Percentiles rank a stretch among this genome's conserved stretches.
phyloP scores from a whole-genome alignment of 1,140 invertebrate genomes.

The Drosophila tani region DNA sequence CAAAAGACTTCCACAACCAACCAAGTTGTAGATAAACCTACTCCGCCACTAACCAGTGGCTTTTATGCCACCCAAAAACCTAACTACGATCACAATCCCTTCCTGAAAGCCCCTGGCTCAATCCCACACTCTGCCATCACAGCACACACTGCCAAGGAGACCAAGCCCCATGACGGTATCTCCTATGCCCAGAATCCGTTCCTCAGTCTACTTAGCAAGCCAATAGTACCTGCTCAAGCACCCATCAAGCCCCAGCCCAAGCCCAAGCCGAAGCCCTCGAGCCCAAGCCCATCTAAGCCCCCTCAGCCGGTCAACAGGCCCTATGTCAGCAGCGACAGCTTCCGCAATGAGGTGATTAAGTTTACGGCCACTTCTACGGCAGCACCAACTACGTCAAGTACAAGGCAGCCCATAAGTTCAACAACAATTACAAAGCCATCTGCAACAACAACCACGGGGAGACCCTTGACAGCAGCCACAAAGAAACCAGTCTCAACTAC shows the following conservation, averaged over 20 bases:
- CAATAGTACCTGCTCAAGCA: slow-evolving; percentile 36
- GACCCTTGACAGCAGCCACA: slow-evolving; percentile 23
- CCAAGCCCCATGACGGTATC: slow-evolving; percentile 20
- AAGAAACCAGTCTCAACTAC: slow-evolving; percentile 34
- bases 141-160: background rate
- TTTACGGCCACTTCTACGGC: slow-evolving; percentile 61
- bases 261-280: slow-evolving; percentile 10
- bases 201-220: slow-evolving; percentile 35
- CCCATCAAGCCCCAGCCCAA: slow-evolving; percentile 9
- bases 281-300: slow-evolving; percentile 27
- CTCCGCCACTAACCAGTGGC: background rate
- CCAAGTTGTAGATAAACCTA: background rate
- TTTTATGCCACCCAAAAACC: slow-evolving; percentile 6
- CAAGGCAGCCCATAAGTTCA: slow-evolving; percentile 16
- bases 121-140: slow-evolving; percentile 6
- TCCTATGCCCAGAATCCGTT: slow-evolving; percentile 53
- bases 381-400: slow-evolving; percentile 28
- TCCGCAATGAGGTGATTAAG: slow-evolving; percentile 69
- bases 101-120: slow-evolving; percentile 41
- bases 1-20: background rate
- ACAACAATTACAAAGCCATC: slow-evolving; percentile 26
- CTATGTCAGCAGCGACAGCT: slow-evolving; percentile 67
- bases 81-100: slow-evolving; percentile 58
- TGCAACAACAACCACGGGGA: slow-evolving; percentile 30
- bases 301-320: slow-evolving; percentile 25